Conservation (phyloP, 2,113 vertebrate genomes). For the Artemisiospiza belli region DNA sequence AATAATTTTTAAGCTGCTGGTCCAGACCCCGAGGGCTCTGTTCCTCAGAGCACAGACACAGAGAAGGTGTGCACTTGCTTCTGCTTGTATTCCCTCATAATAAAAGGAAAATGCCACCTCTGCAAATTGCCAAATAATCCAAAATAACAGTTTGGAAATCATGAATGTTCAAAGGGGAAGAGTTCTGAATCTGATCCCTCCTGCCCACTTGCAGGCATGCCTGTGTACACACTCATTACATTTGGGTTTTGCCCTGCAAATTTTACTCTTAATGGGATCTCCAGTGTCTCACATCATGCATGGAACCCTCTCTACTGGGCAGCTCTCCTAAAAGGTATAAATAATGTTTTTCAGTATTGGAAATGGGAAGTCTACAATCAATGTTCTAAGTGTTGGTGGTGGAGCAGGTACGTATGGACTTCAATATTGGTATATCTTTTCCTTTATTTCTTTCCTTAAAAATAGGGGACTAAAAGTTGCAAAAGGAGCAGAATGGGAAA, state of each 20-base stretch:
- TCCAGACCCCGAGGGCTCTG: neutral
- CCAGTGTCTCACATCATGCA: neutral
- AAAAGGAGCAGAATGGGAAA: neutral
- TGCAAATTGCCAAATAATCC: neutral
- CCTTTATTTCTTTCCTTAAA: neutral
- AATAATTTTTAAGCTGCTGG: neutral
- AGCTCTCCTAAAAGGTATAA: neutral
- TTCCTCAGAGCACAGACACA: neutral
- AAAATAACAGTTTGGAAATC: neutral
- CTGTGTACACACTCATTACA: accelerated
- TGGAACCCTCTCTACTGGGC: neutral
- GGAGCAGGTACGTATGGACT: slow-evolving; percentile 80
- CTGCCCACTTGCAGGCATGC: accelerated
- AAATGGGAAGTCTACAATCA: slow-evolving; percentile 76
- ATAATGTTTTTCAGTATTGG: slow-evolving; percentile 76
- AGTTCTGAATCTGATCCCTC: neutral
- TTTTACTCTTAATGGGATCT: neutral
- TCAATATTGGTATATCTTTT: neutral
- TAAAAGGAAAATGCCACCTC: neutral
- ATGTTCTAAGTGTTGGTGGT: slow-evolving; percentile 84
- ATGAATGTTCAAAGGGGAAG: neutral
- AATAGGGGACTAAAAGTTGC: neutral
- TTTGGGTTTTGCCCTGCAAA: neutral
- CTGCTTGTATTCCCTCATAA: neutral
- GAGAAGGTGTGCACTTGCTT: accelerated